These are phyloP conservation scores for Thalassarche chlororhynchos DNA, from an alignment of 2,113 vertebrate genomes.

Conservation along the genomic window DNA sequence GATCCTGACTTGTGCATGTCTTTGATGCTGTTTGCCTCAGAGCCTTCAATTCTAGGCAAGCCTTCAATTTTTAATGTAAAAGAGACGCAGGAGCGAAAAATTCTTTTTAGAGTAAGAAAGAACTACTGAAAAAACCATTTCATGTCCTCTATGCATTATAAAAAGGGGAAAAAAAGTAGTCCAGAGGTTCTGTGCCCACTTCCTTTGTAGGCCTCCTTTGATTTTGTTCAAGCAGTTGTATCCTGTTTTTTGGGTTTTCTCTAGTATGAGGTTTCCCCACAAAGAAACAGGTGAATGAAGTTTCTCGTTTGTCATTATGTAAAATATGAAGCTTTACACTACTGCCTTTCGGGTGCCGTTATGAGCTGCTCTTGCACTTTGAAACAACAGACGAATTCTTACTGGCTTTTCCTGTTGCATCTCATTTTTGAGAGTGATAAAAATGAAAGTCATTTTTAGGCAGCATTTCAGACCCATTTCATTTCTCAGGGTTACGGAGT, in stretches of 20 bases:
- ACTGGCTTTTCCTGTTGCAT: not conserved
- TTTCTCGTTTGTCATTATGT: not conserved
- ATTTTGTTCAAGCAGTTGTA: not conserved
- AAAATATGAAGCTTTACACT: not conserved
- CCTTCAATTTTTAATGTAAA: conserved; percentile 33
- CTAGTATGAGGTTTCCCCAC: not conserved
- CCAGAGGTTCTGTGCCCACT: not conserved
- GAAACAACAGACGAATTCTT: not conserved
- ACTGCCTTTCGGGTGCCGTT: not conserved
- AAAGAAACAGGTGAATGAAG: not conserved
- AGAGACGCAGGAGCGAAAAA: not conserved
- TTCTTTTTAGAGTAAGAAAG: not conserved
- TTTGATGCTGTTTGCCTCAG: conserved; percentile 27
- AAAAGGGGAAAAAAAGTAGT: not conserved
- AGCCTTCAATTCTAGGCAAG: conserved; percentile 22
- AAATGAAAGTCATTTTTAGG: not conserved
- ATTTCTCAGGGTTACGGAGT: not conserved
- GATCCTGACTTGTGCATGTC: not conserved
- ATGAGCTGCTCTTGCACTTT: not conserved
- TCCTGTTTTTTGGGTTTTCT: not conserved
- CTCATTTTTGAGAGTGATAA: not conserved
- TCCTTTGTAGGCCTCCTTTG: not conserved
- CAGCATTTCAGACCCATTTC: not conserved
- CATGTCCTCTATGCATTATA: not conserved
- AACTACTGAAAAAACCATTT: not conserved